Evolutionary conservation across 2,797 vertebrate species (phyloP).

Genomic region (Onychomys arenicola): DNA sequence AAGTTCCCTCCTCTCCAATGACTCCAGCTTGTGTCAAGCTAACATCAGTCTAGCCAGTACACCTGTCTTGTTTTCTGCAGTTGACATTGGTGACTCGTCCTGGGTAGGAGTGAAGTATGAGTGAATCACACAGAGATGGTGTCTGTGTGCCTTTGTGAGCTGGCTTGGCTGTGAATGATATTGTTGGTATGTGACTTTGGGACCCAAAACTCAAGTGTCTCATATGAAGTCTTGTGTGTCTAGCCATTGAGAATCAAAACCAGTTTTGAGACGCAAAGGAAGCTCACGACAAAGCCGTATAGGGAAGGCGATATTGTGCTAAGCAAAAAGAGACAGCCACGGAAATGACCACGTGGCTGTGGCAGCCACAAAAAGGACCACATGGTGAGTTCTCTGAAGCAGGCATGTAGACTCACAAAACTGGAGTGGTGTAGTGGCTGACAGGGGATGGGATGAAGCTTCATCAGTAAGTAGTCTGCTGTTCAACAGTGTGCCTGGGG

Average conservation of each 20-base stretch:
- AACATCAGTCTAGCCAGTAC: not conserved
- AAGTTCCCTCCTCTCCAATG: not conserved
- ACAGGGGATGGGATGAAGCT: too few relatives aligned
- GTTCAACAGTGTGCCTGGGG: rapidly evolving
- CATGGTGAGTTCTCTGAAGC: not conserved
- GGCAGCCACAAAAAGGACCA: too few relatives aligned
- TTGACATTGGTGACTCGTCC: not conserved
- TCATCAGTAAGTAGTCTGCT: not conserved
- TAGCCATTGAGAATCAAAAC: not conserved
- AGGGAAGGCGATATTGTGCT: not conserved
- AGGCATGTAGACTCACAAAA: not conserved
- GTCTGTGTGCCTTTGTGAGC: not conserved
- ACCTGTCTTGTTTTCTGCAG: not conserved
- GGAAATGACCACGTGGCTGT: not conserved
- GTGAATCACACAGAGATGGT: not conserved
- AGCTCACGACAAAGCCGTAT: not conserved
- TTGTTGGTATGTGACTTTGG: not conserved
- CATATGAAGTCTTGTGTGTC: not conserved
- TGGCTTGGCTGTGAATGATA: not conserved
- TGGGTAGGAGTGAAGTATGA: not conserved
- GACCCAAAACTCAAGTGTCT: not conserved
- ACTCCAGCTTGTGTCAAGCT: not conserved
- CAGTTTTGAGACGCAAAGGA: not conserved
- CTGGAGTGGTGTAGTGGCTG: not conserved
- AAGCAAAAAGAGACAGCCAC: too few relatives aligned